These are phyloP conservation scores for Drosophila anomelani DNA, from an alignment of 2,888 invertebrate species.

Conservation along the genomic window DNA sequence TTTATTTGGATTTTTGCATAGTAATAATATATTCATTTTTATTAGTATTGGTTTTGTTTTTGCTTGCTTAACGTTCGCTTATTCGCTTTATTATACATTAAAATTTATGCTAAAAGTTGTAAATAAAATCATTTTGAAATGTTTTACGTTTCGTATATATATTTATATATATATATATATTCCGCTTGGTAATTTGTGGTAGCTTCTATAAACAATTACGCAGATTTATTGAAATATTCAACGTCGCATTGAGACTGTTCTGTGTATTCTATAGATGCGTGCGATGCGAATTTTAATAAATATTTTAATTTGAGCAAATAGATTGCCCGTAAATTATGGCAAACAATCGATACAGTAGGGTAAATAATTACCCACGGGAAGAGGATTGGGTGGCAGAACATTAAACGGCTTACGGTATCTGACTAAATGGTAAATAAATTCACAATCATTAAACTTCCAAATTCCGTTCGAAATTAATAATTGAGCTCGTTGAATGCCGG, in stretches of 20 bases:
- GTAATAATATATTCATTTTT: slow-evolving; percentile 68
- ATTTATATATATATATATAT: slow-evolving; percentile 24
- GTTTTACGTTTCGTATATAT: slow-evolving; percentile 49
- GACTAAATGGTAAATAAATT: slow-evolving; percentile 47
- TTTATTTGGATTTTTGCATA: slow-evolving; percentile 77
- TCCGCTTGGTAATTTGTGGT: slow-evolving; percentile 31
- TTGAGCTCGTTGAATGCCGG: slow-evolving; percentile 13
- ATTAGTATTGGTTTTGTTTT: slow-evolving; percentile 56
- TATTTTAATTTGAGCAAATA: slow-evolving; percentile 53
- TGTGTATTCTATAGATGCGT: slow-evolving; percentile 14
- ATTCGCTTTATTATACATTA: slow-evolving; percentile 63
- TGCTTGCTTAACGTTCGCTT: slow-evolving; percentile 37
- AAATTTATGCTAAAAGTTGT: slow-evolving; percentile 72
- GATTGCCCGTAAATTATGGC: slow-evolving; percentile 61
- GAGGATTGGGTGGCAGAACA: slow-evolving; percentile 28
- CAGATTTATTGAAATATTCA: slow-evolving; percentile 61
- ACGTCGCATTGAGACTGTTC: slow-evolving; percentile 32
- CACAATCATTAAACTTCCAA: slow-evolving; percentile 40
- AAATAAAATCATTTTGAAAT: slow-evolving; percentile 72
- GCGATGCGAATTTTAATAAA: slow-evolving; percentile 45
- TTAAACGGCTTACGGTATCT: slow-evolving; percentile 50
- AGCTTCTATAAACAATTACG: slow-evolving; percentile 58
- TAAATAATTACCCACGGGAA: slow-evolving; percentile 19
- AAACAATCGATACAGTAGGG: slow-evolving; percentile 41
- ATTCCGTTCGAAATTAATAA: slow-evolving; percentile 27